These are phyloP conservation scores for Vannuccia rotundouncinata DNA, from an alignment of 2,888 invertebrate species.

Conservation along the genomic window DNA sequence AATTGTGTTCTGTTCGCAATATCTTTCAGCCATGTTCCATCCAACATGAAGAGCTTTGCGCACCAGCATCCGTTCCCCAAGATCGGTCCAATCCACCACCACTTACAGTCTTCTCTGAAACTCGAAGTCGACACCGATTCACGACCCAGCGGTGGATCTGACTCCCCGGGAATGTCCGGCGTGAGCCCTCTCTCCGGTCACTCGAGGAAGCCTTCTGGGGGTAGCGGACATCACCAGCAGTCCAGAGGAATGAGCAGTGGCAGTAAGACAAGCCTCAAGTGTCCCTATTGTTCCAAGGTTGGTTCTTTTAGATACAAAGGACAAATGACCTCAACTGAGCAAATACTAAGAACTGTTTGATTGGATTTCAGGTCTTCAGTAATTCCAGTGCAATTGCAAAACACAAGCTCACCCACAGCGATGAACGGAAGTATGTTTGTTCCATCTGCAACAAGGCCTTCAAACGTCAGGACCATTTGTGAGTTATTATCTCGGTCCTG, in stretches of 20 bases:
- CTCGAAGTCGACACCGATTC: neutral
- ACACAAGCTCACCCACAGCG: conserved; percentile 89
- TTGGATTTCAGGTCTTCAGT: conserved; percentile 90
- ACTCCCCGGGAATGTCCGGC: neutral
- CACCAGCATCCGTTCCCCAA: too few species aligned
- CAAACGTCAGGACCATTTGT: conserved; percentile 96
- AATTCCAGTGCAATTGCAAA: conserved; percentile 83
- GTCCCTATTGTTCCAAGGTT: neutral
- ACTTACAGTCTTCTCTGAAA: too few species aligned
- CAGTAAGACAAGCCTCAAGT: neutral
- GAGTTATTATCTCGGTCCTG: too few species aligned
- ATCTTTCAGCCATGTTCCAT: too few species aligned
- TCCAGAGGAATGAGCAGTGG: neutral
- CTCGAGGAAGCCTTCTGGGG: neutral
- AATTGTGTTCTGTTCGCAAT: too few species aligned
- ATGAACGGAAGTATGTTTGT: conserved; percentile 91
- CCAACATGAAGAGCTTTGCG: too few species aligned
- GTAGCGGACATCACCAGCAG: too few species aligned
- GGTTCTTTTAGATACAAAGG: neutral
- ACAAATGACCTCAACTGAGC: neutral
- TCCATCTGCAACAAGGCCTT: conserved; percentile 91
- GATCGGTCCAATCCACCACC: too few species aligned
- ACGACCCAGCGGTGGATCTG: neutral
- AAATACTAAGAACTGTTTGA: too few species aligned
- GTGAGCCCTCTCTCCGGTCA: neutral